Evolutionary conservation across 1,140 invertebrate species (phyloP), one percentile per base, ranked within the genome.

Genomic region (Apis florea): DNA sequence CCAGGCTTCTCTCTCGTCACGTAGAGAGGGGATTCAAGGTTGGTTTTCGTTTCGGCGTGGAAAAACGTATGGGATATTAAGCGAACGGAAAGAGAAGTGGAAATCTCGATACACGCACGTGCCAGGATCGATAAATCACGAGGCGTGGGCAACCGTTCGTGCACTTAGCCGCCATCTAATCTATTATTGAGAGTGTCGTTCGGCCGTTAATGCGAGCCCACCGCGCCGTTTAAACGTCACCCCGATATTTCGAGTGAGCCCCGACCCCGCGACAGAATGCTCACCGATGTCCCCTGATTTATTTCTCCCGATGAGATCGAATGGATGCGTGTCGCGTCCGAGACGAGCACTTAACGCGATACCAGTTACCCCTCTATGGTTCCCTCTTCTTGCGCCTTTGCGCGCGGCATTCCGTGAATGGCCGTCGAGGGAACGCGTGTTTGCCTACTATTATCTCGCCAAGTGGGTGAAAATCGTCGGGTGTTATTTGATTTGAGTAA

Each of bases 101-200:
- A 89, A 90, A 90, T 84, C 89, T 90, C 85, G 90, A 90, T 90
- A 88, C 79, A 83, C 84, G 83, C 89, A 88, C 89, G 89, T 89
- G 85, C 86, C 88, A 83, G 84, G 75, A 88, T 89, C 90, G 83
- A 90, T 90, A 90, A 90, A 90, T 90, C 88, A 90, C 86, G 72
- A 82, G 79, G 70, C 83, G 78, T 26, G 47, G 69, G 53, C 63
- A 79, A 63, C 31, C 72, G 79, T 81, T 66, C 73, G 80, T 90
- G 91, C 91, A 92, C 91, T 92, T 91, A 91, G 89, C 88, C 85
- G 75, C 81, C 85, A 85, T 91, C 89, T 90, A 91, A 91, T 92
- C 90, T 92, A 92, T 92, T 91, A 92, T 92, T 90, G 90, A 91
- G 85, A 89, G 87, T 89, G 90, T 91, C 90, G 88, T 86, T 90